Percentiles rank a stretch among this genome's conserved stretches.
These are phyloP conservation scores for Anoplius nigerrimus DNA, from an alignment of 2,888 invertebrate species.

Conservation along the genomic window DNA sequence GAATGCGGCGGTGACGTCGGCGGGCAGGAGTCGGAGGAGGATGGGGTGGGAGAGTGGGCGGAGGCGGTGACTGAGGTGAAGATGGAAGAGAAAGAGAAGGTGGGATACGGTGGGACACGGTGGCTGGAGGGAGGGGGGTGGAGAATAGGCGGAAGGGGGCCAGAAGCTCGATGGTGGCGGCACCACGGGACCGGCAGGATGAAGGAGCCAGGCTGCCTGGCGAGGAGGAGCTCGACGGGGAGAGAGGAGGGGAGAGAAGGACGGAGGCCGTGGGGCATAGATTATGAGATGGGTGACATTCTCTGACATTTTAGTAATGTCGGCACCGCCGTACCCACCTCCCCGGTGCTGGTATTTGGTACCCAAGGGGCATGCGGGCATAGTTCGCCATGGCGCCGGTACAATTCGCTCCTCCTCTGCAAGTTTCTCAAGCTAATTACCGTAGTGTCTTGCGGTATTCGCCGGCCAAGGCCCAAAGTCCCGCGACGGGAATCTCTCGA, in stretches of 20 bases:
- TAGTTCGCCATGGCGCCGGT: slow-evolving; percentile 57
- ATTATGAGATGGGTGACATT: slow-evolving; percentile 70
- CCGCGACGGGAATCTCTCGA: not conserved
- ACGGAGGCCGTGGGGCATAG: slow-evolving; percentile 53
- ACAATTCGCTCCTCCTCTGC: slow-evolving; percentile 52
- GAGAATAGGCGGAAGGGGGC: not conserved
- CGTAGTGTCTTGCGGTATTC: slow-evolving; percentile 47
- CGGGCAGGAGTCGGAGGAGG: slow-evolving; percentile 25
- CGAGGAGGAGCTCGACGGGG: too few species aligned
- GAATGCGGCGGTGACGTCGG: slow-evolving; percentile 52
- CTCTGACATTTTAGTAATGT: slow-evolving; percentile 73
- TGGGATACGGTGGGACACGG: slow-evolving; percentile 30
- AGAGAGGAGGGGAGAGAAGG: slow-evolving; percentile 21
- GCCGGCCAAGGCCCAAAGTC: not conserved
- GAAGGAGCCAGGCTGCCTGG: slow-evolving; percentile 9
- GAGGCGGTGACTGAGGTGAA: not conserved
- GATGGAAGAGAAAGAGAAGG: not conserved
- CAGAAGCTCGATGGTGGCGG: not conserved
- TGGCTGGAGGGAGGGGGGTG: slow-evolving; percentile 10
- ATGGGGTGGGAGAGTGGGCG: slow-evolving; percentile 19
- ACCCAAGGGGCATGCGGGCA: slow-evolving; percentile 65
- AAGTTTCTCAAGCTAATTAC: slow-evolving; percentile 59
- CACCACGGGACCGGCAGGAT: not conserved
- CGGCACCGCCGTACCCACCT: slow-evolving; percentile 61
- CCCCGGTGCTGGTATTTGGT: slow-evolving; percentile 65